Evolutionary conservation across 1,140 invertebrate species (phyloP).

Genomic region (Lepidostoma basale): DNA sequence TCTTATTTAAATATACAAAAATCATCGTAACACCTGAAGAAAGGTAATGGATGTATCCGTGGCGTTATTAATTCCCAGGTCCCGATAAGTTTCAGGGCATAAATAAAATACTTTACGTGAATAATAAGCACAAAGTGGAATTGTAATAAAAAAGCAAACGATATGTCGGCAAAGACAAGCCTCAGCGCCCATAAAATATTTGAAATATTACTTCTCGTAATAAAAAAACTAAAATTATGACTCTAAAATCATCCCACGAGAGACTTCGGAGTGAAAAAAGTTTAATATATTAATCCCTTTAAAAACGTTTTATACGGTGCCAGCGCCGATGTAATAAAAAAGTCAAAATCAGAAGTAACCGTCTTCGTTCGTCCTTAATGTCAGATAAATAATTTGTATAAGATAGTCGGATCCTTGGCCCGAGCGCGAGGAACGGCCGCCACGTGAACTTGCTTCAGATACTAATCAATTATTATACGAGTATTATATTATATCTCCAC

Average conservation of each 20-base stretch:
- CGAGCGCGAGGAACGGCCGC: neutral
- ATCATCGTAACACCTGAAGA: too few relatives aligned
- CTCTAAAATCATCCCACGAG: conserved; percentile 35
- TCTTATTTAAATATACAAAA: too few relatives aligned
- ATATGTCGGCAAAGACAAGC: conserved; percentile 41
- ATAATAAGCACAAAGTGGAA: conserved; percentile 41
- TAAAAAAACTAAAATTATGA: conserved; percentile 38
- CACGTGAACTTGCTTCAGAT: neutral
- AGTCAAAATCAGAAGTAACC: conserved; percentile 36
- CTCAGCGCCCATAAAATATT: conserved; percentile 42
- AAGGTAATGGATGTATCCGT: neutral
- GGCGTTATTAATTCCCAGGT: neutral
- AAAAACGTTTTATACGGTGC: conserved; percentile 30
- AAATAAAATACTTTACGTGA: conserved; percentile 41
- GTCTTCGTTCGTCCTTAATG: conserved; percentile 30
- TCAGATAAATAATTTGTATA: conserved; percentile 38
- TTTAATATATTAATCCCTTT: conserved; percentile 40
- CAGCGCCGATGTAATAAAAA: conserved; percentile 29
- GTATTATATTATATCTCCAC: neutral
- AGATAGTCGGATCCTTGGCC: neutral
- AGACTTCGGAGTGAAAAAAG: conserved; percentile 25
- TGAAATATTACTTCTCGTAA: conserved; percentile 42
- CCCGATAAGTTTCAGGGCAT: conserved; percentile 26
- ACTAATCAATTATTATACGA: neutral
- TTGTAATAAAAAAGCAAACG: conserved; percentile 39